Percentiles rank a stretch among this genome's conserved stretches.
Conservation (phyloP, 2,888 invertebrate species). For the Crocallis elinguaria region DNA sequence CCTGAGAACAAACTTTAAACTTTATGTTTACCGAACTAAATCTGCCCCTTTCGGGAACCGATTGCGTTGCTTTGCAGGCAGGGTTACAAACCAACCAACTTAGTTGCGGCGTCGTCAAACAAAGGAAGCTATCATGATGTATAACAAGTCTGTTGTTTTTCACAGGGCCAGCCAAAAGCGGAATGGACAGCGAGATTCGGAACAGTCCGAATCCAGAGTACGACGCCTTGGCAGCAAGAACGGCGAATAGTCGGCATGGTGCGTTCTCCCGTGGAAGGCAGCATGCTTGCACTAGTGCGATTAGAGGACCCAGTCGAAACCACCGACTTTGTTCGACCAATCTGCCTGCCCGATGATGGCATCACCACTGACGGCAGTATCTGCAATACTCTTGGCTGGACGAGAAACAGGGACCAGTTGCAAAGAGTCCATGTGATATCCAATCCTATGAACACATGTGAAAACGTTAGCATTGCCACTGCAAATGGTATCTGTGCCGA, state of each 20-base stretch:
- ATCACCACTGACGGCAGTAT: constrained; percentile 63
- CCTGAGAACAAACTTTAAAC: no score
- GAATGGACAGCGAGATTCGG: constrained; percentile 94
- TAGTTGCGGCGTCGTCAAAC: no score
- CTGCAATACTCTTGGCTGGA: constrained; percentile 95
- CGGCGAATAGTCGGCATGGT: constrained; percentile 93
- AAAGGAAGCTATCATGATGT: no score
- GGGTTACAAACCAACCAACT: no score
- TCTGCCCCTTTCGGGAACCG: no score
- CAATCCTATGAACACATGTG: constrained; percentile 92
- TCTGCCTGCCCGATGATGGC: constrained; percentile 89
- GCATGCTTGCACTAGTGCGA: constrained; percentile 92
- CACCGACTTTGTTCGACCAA: constrained; percentile 93
- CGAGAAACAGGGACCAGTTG: constrained; percentile 91
- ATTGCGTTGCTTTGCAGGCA: no score
- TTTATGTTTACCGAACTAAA: no score
- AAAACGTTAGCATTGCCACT: constrained; percentile 93
- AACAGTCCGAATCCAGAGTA: constrained; percentile 89
- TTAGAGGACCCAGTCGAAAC: constrained; percentile 89
- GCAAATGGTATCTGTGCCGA: constrained; percentile 94
- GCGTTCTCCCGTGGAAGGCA: constrained; percentile 95
- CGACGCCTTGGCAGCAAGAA: constrained; percentile 95
- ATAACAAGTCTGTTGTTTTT: no score
- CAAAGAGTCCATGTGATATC: constrained; percentile 92
- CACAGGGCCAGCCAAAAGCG: constrained; percentile 91